Base-by-base conservation (phyloP, 2,888 invertebrate genomes). In the Heliconius ethilla region DNA sequence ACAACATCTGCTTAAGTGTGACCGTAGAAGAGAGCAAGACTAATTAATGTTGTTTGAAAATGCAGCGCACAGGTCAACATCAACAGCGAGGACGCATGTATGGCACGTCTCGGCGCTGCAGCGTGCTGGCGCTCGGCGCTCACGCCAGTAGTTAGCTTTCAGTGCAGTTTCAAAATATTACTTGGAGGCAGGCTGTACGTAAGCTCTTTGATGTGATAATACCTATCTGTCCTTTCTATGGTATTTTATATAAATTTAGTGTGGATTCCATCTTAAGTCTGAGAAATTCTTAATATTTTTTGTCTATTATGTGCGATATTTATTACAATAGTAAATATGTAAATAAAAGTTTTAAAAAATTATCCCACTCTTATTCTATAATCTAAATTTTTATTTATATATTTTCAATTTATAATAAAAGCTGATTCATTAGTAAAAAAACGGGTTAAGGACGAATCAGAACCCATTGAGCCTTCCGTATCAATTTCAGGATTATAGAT, bases 121-220 rank as follows among this genome's bases (percentile, higher is more conserved):
- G n/a, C n/a, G 55, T n/a, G 55, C 51, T 22, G 27, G 22, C 70
- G 27, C 70, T 29, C 70, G 70, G 11, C 70, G 55, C 70, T 72
- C 55, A 37, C 59, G 55, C 33, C 55, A 72, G 72, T 72, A 59
- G 72, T 55, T 72, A n/a, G 59, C 59, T 72, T 72, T 59, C 72
- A 72, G 72, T 72, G 72, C 59, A 59, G 72, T 59, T 72, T 72
- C 72, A 59, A 72, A 72, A 72, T 72, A 59, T 72, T 59, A 72
- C 59, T 72, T 59, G n/a, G 33, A n/a, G 15, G 33, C 33, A 37
- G 59, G 33, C 55, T 33, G 13, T 11, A n/a, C n/a, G 59, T n/a
- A 51, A 51, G 51, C 9, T 55, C 70, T 72, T 72, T 59, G 72
- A 37, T 33, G 33, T 13, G 33, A 15, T 72, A 59, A 72, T 25